These are phyloP conservation scores for Prorops nasuta DNA, from an alignment of 1,140 invertebrate genomes.

Conservation along the genomic window DNA sequence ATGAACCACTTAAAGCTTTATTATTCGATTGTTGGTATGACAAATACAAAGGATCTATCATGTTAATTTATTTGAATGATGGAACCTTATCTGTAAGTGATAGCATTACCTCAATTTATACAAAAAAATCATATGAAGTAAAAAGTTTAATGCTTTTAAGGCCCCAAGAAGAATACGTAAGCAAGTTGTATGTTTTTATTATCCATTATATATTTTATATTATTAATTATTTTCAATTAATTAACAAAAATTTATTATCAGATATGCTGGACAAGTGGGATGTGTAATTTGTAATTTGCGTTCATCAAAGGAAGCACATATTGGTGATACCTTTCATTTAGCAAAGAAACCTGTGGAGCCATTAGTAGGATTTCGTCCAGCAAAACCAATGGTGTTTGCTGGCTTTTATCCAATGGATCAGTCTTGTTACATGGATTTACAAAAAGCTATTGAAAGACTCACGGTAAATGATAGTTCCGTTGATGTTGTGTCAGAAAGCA, in stretches of 20 bases:
- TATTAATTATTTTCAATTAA: not conserved
- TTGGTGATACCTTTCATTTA: constrained; percentile 83
- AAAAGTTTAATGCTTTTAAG: constrained; percentile 78
- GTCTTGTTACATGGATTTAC: constrained; percentile 72
- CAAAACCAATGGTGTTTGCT: constrained; percentile 91
- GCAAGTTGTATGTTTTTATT: constrained; percentile 63
- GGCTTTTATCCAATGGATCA: constrained; percentile 92
- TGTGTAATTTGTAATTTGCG: constrained; percentile 81
- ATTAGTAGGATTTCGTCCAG: constrained; percentile 66
- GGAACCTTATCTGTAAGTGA: constrained; percentile 70
- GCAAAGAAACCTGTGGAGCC: constrained; percentile 59
- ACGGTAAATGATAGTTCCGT: constrained; percentile 94
- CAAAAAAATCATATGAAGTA: constrained; percentile 74
- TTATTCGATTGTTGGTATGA: constrained; percentile 96
- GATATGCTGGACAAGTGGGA: constrained; percentile 79
- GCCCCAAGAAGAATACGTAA: constrained; percentile 71
- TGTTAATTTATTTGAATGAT: constrained; percentile 76
- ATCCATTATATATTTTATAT: constrained; percentile 2
- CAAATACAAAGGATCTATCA: constrained; percentile 80
- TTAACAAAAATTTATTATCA: constrained; percentile 41
- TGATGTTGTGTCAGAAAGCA: constrained; percentile 72
- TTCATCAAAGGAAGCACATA: constrained; percentile 71
- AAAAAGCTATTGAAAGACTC: constrained; percentile 85
- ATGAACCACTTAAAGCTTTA: constrained; percentile 72
- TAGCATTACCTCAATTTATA: constrained; percentile 65